Base-by-base conservation (phyloP, 2,888 invertebrate genomes). In the Nematopogon swammerdamellus region DNA sequence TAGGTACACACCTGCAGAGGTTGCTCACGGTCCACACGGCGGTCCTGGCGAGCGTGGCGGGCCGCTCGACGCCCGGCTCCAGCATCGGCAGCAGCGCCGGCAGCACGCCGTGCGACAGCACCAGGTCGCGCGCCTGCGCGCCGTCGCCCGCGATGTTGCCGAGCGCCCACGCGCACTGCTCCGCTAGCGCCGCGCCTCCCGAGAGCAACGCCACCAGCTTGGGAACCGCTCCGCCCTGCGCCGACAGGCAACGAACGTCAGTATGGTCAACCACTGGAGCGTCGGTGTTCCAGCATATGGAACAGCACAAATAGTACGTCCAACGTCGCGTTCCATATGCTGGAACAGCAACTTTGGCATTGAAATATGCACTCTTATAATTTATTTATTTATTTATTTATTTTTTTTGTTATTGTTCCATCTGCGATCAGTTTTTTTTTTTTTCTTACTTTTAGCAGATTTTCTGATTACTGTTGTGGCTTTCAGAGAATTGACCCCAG, bases 131-230 rank as follows among this genome's bases (percentile, higher is more conserved):
- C 0, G 92, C 83, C 14, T 70, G 72, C 0, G 92, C 83, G 0
- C 93, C 92, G 67, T 94, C 93, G 30, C 97, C 97, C 8, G 97
- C 96, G 59, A 98, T 95, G 73, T 99, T 99, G 55, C 96, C 95
- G n/a, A 97, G 77, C 0, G 97, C 97, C 98, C 93, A 97, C 0
- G 96, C 92, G n/a, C 94, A 89, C 68, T 97, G 96, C 63, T 97
- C 96, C 1, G 91, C 89, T 1, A 98, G 89, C 56, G 88, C 84
- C 0, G 83, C 70, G 1, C 92, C 89, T 1, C 92, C 87, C 6
- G 81, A 70, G 0, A 97, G 72, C 14, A 98, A 77, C 0, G 75
- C 64, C 18, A 95, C 85, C 48, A 99, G 84, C 52, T 87, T 87
- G 0, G 91, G 91, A 18, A 98, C 84, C 0, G 95, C 96, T n/a